Base-by-base conservation (phyloP, 2,888 invertebrate genomes). In the Nudaria mundana region DNA sequence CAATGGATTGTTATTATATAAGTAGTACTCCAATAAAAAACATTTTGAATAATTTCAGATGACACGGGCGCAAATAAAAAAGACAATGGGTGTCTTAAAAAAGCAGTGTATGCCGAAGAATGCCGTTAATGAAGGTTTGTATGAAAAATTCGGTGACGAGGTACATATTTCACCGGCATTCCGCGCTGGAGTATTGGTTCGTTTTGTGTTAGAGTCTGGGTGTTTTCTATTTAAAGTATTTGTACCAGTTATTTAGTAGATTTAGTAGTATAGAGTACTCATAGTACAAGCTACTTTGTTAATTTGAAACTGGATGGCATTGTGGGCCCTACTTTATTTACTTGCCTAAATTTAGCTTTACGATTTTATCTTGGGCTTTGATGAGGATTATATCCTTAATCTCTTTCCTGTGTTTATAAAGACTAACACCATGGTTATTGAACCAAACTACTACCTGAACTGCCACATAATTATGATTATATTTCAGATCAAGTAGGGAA, bases 41-140 rank as follows among this genome's bases (percentile, higher is more conserved):
- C 8, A 7, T 14, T 7, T 25, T 3, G 11, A 11, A 15, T 12
- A 11, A 18, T 34, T 34, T 2, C 44, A 85, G 85, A 81, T 84
- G 82, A 67, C 80, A 3, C 62, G 80, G 44, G 90, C 88, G 1
- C 93, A 93, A 66, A 72, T 93, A 60, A 89, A 89, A 54, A 90
- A 91, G 26, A 90, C 92, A 0, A 81, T 90, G 38, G 87, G 83
- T 31, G 58, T 91, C 6, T 83, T 92, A 65, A 86, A 92, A 37
- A 92, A 91, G 33, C 88, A 91, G 15, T 93, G 93, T 48, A 71
- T 89, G 52, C 87, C 91, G 7, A 93, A 93, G 76, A 81, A 78
- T 24, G 90, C 90, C 44, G 83, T 86, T 0, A 75, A 86, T 5
- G 76, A 87, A 65, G 91, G 92, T 92, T 5, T 13, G n/a, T 8